Base-by-base conservation (phyloP, 2,888 invertebrate genomes). In the Leucozona laternaria region DNA sequence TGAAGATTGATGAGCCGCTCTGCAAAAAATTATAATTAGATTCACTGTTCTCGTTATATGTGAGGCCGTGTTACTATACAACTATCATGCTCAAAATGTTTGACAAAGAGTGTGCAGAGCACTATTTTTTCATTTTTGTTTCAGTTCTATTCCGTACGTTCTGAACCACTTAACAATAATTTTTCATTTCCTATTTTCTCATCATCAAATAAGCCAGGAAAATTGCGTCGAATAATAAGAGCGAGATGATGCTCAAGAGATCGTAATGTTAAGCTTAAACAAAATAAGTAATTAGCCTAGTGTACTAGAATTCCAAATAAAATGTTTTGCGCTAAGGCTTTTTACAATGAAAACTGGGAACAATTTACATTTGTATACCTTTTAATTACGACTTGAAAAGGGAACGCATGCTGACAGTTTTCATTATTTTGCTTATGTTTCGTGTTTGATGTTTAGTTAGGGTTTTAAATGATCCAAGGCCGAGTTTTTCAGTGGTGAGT, bases 151-250 rank as follows among this genome's bases (percentile, higher is more conserved):
- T 43, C 40, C 8, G 28, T 73, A 10, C 37, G 62, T 76, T 84
- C 75, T 79, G 79, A 79, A 75, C 84, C 79, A 79, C 79, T 84
- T 84, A 84, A 64, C 79, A 79, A 79, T 79, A 79, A 79, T 84
- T 84, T 79, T 72, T 55, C 48, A 79, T 76, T 84, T 84, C 79
- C 84, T 84, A 76, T 75, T 60, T 43, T 28, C 17, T 73, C 62
- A 57, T 73, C 62, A 57, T 75, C 50, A 43, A 79, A 83, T 83
- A 62, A 75, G 62, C 70, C 10, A 40, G 48, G 43, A 71, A 68
- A 71, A 55, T 53, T 53, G 50, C 20, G 50, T 20, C 11, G 31
- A 17, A 31, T 31, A 62, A 58, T 40, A 70, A 34, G 17, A 53
- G 4, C 20, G 20, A 53, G 31, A 70, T 78, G 60, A 66, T 78